These are phyloP conservation scores for Numenius arquata DNA, from an alignment of 2,113 vertebrate genomes.

Conservation along the genomic window DNA sequence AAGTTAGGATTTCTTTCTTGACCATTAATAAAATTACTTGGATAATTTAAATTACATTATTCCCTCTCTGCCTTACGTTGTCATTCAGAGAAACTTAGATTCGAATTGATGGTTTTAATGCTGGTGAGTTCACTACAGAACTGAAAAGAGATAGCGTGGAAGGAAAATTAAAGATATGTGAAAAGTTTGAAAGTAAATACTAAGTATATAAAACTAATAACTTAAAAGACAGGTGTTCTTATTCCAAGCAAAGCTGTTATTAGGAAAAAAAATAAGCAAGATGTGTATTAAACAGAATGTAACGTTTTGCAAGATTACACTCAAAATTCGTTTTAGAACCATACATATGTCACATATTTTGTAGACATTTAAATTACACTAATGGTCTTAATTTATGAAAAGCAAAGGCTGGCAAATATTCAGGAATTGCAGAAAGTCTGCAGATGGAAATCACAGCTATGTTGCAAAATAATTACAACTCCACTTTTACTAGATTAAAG, in stretches of 20 bases:
- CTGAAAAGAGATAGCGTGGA: neutral
- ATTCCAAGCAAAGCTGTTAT: neutral
- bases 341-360: neutral
- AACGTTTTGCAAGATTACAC: neutral
- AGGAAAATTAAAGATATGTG: neutral
- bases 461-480: neutral
- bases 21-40: neutral
- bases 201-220: neutral
- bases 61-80: neutral
- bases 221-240: neutral
- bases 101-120: neutral
- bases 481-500: neutral
- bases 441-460: slow-evolving; percentile 1
- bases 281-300: neutral
- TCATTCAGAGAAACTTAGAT: neutral
- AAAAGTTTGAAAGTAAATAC: neutral
- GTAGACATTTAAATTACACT: neutral
- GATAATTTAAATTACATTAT: neutral
- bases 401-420: neutral
- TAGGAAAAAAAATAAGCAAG: neutral
- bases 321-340: neutral
- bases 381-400: neutral
- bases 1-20: neutral
- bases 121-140: neutral
- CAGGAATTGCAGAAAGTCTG: neutral